Evolutionary conservation across 2,888 invertebrate species (phyloP).

Genomic region (Yponomeuta cagnagella): DNA sequence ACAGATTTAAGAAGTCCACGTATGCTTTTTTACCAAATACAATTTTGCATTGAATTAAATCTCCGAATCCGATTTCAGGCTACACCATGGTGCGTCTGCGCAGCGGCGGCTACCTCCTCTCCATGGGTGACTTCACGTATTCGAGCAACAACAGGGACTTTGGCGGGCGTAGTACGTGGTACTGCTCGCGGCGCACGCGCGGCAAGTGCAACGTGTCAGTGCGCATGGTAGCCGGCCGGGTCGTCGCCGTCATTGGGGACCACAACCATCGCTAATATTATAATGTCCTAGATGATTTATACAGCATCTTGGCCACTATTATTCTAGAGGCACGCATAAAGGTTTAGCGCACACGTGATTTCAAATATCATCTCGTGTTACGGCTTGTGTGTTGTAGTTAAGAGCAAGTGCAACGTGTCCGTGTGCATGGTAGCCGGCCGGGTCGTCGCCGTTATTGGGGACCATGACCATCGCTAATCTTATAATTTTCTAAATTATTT

Average conservation of each 20-base stretch:
- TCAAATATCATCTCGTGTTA: too few relatives aligned
- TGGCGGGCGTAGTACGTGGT: conserved; percentile 28
- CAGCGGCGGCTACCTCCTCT: conserved; percentile 29
- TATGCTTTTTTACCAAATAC: too few relatives aligned
- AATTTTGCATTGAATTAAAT: too few relatives aligned
- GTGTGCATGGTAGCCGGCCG: conserved; percentile 24
- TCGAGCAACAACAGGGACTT: conserved; percentile 26
- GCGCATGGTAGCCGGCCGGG: conserved; percentile 22
- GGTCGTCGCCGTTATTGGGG: conserved; percentile 20
- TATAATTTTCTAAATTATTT: not conserved
- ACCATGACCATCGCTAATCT: conserved; percentile 24
- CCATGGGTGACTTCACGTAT: conserved; percentile 27
- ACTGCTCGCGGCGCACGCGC: conserved; percentile 31
- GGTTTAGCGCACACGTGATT: too few relatives aligned
- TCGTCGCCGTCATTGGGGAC: conserved; percentile 20
- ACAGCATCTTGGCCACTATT: too few relatives aligned
- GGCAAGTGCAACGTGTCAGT: conserved; percentile 27
- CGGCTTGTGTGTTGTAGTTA: too few relatives aligned
- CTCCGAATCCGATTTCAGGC: conserved; percentile 13
- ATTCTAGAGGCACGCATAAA: too few relatives aligned
- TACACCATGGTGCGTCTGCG: conserved; percentile 25
- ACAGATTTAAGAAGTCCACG: too few relatives aligned
- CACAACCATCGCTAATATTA: conserved; percentile 24
- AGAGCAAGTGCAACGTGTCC: conserved; percentile 25
- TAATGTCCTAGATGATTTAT: not conserved